Base-by-base conservation (phyloP, 2,888 invertebrate species). In the Griposia aprilina region DNA sequence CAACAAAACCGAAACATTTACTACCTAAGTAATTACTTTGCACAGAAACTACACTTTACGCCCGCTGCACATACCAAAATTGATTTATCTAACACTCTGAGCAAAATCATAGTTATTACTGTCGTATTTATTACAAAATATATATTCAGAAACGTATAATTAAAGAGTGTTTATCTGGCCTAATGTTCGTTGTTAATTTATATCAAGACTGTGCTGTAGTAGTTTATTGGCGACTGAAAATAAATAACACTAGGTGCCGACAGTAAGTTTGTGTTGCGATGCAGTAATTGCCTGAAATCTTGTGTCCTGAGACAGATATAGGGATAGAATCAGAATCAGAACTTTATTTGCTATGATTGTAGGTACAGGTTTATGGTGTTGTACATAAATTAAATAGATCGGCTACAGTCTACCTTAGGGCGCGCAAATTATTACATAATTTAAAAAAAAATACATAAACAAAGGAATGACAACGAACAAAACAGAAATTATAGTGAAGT, bases 141-240 rank as follows among this genome's bases (percentile, higher is more conserved):
- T 76, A 1, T 55, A 23, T 63, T 63, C 62, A 48, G 67, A 48
- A 68, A 55, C 45, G 17, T 55, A 63, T 65, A 57, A 63, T 69
- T 59, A 63, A 41, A 30, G 17, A 57, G 20, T 70, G 41, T 69
- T 78, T 70, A 70, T 78, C 62, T 50, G 59, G 10, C 59, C 66
- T 69, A 68, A 63, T 78, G 62, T 57, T 63, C 36, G 6, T 76
- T 41, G 45, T 1, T 78, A 63, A 78, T 77, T 77, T 77, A 78
- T 69, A 57, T n/a, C 23, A 55, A 48, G 45, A 69, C 62, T 36
- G 26, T 36, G 36, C 17, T 48, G 1, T 6, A 15, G 50, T 17
- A 30, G 63, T 78, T 77, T 77, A 78, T 77, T 55, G 23, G 26
- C 23, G n/a, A 75, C 50, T 77, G 23, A 48, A 63, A 63, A 78